phyloP scores from a whole-genome alignment of 92 coral and sea anemone species.

The Epizoanthus scotinus region DNA sequence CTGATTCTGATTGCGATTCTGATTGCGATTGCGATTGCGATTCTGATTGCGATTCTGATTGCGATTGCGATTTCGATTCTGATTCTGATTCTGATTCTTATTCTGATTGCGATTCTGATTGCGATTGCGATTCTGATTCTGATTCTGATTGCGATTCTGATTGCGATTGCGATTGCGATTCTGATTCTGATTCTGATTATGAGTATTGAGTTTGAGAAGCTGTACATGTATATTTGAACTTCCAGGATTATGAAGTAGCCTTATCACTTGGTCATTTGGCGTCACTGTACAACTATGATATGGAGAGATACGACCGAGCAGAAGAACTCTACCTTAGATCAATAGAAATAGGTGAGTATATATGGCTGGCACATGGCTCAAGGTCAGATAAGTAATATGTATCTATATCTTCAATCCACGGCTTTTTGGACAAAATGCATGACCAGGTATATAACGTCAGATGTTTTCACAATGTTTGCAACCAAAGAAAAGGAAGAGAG shows the following conservation, averaged over 20 bases:
- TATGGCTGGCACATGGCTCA: not conserved
- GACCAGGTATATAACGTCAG: no score
- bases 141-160: no score
- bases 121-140: no score
- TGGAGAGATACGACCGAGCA: constrained; percentile 91
- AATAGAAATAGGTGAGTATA: constrained; percentile 78
- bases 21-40: no score
- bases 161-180: no score
- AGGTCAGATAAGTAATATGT: not conserved
- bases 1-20: no score
- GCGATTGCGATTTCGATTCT: no score
- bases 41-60: no score
- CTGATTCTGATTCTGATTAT: not conserved
- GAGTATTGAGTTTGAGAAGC: not conserved
- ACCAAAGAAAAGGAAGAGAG: no score
- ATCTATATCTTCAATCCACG: not conserved
- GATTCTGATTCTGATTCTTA: no score
- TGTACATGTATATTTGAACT: not conserved
- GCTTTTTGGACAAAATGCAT: not conserved
- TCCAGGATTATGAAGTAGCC: constrained; percentile 96
- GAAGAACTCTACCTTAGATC: constrained; percentile 89
- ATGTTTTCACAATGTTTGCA: no score
- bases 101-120: no score
- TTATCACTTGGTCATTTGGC: constrained; percentile 95
- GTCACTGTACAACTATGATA: constrained; percentile 92